Conservation (phyloP, 2,888 invertebrate species). For the Sisyra nigra region DNA sequence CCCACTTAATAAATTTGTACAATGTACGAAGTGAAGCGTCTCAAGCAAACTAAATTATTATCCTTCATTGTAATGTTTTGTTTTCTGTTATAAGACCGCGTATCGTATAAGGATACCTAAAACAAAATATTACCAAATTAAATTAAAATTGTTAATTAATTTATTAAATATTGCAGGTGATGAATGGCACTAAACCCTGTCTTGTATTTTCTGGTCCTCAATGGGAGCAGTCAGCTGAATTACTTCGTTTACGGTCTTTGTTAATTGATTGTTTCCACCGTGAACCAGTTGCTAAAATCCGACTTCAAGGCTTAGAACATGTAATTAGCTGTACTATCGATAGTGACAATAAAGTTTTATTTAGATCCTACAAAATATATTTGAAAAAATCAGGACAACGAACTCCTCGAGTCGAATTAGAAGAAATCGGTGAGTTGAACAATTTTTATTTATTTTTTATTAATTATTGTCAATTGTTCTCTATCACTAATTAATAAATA, state of each 20-base stretch:
- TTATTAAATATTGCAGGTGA: slow-evolving; percentile 8
- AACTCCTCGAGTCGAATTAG: slow-evolving; percentile 80
- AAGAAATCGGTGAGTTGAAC: slow-evolving; percentile 58
- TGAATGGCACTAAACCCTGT: slow-evolving; percentile 77
- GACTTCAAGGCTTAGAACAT: slow-evolving; percentile 88
- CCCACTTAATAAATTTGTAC: too few species aligned
- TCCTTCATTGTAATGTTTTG: too few species aligned
- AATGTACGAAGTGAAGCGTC: too few species aligned
- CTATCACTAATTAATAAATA: neutral
- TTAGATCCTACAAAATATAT: slow-evolving; percentile 64
- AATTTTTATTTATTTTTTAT: slow-evolving; percentile 7
- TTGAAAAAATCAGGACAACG: slow-evolving; percentile 84
- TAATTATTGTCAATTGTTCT: slow-evolving; percentile 5
- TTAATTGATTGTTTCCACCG: slow-evolving; percentile 87
- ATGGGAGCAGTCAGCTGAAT: slow-evolving; percentile 71
- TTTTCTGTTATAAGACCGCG: too few species aligned
- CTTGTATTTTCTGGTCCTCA: slow-evolving; percentile 81
- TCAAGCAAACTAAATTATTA: too few species aligned
- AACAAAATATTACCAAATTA: too few species aligned
- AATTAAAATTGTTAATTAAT: too few species aligned
- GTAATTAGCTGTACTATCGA: slow-evolving; percentile 77
- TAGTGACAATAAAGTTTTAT: slow-evolving; percentile 55
- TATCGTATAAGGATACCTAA: too few species aligned
- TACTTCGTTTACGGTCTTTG: slow-evolving; percentile 71
- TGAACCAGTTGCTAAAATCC: slow-evolving; percentile 60